Evolutionary conservation across 2,113 vertebrate species (phyloP), one percentile per base, ranked within the genome.

Genomic region (Rallus limicola): DNA sequence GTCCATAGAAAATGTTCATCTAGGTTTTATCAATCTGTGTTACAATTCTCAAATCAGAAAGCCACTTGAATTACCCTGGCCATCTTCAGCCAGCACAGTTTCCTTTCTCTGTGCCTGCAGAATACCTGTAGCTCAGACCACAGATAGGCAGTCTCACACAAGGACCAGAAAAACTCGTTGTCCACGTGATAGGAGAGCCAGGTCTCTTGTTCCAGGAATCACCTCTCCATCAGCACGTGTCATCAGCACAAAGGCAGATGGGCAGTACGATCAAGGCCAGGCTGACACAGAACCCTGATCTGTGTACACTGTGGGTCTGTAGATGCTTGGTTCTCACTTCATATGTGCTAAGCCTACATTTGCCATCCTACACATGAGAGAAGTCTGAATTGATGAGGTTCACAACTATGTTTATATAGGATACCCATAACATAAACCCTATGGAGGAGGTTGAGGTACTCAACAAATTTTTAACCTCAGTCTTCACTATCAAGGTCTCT

Each of bases 231-330:
- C 34, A 58, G 21, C 28, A 5, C 42, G 1, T 16, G 44, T 53
- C 79, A 55, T 14, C 64, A 82, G 28, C 36, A 40, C 26, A 19
- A 50, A 26, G 53, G 40, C 68, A 69, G 81, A 29, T 3, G 21
- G 26, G 55, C 50, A 55, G 36, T 3, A 5, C 0, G 0, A 7
- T 5, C 55, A 44, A 40, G 88, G 71, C 16, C 5, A 1, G 68
- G 13, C 52, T 74, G 86, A 59, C 68, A 77, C 40, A 67, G 19
- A 21, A 20, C 15, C 24, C 79, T 81, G 79, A 63, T 36, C 55
- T n/a, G 10, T 18, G 40, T 16, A 34, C 55, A 5, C 64, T 59
- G 34, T 31, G 63, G 11, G 6, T 40, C 34, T 91, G 29, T 25
- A 84, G 42, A 2, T n/a, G 40, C 26, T 63, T 92, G 79, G 8